Evolutionary conservation across 2,888 invertebrate species (phyloP), one percentile per base, ranked within the genome.

Genomic region (Drosophila sordidapex): DNA sequence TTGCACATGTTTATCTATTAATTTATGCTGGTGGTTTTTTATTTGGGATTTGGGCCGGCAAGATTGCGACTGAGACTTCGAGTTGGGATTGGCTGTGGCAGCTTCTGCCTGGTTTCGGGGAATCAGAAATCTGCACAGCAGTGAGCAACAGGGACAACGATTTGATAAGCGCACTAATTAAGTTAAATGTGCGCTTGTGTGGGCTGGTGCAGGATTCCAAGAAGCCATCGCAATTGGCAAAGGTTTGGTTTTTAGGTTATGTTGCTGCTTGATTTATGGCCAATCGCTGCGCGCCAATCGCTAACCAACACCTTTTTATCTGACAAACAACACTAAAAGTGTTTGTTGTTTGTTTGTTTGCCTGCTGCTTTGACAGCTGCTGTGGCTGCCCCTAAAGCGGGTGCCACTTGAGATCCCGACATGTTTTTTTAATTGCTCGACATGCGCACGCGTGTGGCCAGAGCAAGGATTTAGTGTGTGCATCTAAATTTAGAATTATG

Each of bases 21-120:
- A 91, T 91, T 91, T 91, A 91, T 91, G 88, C 90, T 80, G 90
- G 91, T 81, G 82, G 78, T 74, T 83, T 81, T 81, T 49, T 58
- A 25, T 46, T 46, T 46, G 11, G 68, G 70, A 72, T 80, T 75
- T 81, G 73, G 83, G 71, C 70, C 54, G 67, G 31, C 35, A 35
- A 79, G 81, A 83, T 86, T 81, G 79, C 67, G 83, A 72, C 70
- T 73, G 72, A 63, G 65, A 65, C 46, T 61, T 54, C 21, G 43
- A 57, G 48, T 48, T 59, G 29, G 51, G 49, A 54, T 70, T 29
- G 21, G 18, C 52, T 46, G 18, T 54, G 10, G 31, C 49, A 48
- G 57, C 60, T 58, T 51, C 43, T 59, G 63, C 36, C 43, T 15
- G 64, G 58, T 79, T 86, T 74, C 80, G 72, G 70, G 68, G 80